phyloP scores from a whole-genome alignment of 2,113 vertebrate genomes.

The Alexandromys fortis region DNA sequence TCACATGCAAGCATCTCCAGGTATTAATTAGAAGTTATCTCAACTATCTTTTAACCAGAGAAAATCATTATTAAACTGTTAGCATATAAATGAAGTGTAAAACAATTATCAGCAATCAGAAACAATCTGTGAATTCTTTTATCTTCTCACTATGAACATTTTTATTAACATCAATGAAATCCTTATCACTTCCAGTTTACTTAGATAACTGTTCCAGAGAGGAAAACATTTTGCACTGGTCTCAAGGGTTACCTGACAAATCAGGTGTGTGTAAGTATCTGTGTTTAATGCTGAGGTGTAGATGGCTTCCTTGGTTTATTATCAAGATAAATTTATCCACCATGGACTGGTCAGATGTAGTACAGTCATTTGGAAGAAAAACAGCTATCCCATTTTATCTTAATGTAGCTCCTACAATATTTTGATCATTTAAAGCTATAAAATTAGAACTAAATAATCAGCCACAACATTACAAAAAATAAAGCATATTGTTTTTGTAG shows the following conservation, averaged over 20 bases:
- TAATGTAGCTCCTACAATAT: neutral
- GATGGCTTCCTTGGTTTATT: neutral
- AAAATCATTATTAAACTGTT: neutral
- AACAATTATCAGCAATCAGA: conserved; percentile 3
- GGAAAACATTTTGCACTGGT: neutral
- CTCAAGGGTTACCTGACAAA: neutral
- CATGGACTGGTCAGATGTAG: neutral
- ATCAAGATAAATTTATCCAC: neutral
- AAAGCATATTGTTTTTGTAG: conserved; percentile 39
- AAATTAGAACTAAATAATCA: conserved; percentile 44
- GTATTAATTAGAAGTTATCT: neutral
- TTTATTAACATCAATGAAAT: neutral
- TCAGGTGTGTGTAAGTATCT: neutral
- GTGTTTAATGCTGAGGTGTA: accelerated
- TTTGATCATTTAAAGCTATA: neutral
- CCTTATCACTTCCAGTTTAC: neutral
- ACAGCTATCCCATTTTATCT: neutral
- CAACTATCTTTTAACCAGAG: neutral
- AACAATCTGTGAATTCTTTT: neutral
- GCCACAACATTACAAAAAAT: neutral
- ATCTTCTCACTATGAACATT: neutral
- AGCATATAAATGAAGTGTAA: conserved; percentile 2
- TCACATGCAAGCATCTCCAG: neutral
- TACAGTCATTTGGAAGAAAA: conserved; percentile 24
- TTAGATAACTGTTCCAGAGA: neutral